Conservation (phyloP, 64 coral and sea anemone genomes). For the Hydrozoanthus tunicans region DNA sequence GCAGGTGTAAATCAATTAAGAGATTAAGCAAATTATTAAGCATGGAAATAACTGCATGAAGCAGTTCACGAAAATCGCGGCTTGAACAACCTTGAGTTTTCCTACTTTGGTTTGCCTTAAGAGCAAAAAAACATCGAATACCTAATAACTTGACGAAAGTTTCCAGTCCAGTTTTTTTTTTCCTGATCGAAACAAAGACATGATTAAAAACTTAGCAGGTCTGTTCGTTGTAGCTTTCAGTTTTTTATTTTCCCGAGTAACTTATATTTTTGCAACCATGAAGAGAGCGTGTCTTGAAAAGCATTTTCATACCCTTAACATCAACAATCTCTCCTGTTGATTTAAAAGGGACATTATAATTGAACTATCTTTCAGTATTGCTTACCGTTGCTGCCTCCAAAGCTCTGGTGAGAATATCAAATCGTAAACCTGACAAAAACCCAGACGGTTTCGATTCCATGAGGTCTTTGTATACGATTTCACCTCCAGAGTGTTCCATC, state of each 20-base stretch:
- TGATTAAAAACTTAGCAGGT: too few relatives aligned
- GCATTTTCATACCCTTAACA: too few relatives aligned
- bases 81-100: too few relatives aligned
- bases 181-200: too few relatives aligned
- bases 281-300: too few relatives aligned
- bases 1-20: neutral
- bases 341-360: neutral
- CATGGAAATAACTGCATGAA: too few relatives aligned
- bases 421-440: neutral
- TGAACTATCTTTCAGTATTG: neutral
- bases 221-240: too few relatives aligned
- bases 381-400: constrained; percentile 27
- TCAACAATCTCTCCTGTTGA: neutral
- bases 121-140: too few relatives aligned
- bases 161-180: too few relatives aligned
- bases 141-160: neutral
- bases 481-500: constrained; percentile 1
- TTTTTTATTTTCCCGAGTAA: too few relatives aligned
- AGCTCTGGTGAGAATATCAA: neutral
- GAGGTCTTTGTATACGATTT: neutral
- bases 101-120: too few relatives aligned
- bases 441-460: constrained; percentile 10
- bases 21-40: neutral
- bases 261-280: too few relatives aligned
- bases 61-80: neutral